Evolutionary conservation across 2,113 vertebrate genomes (phyloP), one percentile per base, ranked within the genome.

Genomic region (Pangasianodon gigas): DNA sequence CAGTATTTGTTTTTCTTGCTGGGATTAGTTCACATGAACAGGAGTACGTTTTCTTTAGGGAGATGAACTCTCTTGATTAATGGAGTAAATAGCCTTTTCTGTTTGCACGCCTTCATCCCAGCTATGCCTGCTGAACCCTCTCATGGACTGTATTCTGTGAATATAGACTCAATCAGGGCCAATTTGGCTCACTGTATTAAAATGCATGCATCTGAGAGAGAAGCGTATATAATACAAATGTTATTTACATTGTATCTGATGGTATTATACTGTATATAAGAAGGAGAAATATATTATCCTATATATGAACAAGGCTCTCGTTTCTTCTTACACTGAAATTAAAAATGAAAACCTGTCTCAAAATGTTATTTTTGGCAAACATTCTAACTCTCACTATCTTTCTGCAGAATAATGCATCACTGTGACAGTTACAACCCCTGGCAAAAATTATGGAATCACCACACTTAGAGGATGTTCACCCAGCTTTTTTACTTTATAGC

Each of bases 131-230:
- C 52, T 88, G 62, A 89, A 84, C 91, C 92, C 92, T 92, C 93
- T 93, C 92, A 93, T 91, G 87, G 94, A 96, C 94, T 96, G 95
- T 96, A 96, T 96, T 96, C 96, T 96, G 94, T 96, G 96, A 96
- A 96, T 96, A 96, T 96, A 93, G 94, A 94, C 93, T 93, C 89
- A 91, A 92, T 89, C 94, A 94, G 95, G 91, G 94, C 94, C 94
- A 92, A 90, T 96, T 94, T 90, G 94, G 94, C 94, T 94, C 93
- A 93, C 91, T 92, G 90, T 95, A 95, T 95, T 95, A 94, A 94
- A 88, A 93, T 92, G 90, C 93, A 95, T 94, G 94, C 92, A 93
- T 94, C 94, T 94, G 92, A 94, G 89, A 65, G 92, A 91, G 93
- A 93, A 91, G 79, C 56, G 37, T 52, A 89, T 92, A 94, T 93